Evolutionary conservation across 2,888 invertebrate genomes (phyloP).

Genomic region (Synergus umbraculus): DNA sequence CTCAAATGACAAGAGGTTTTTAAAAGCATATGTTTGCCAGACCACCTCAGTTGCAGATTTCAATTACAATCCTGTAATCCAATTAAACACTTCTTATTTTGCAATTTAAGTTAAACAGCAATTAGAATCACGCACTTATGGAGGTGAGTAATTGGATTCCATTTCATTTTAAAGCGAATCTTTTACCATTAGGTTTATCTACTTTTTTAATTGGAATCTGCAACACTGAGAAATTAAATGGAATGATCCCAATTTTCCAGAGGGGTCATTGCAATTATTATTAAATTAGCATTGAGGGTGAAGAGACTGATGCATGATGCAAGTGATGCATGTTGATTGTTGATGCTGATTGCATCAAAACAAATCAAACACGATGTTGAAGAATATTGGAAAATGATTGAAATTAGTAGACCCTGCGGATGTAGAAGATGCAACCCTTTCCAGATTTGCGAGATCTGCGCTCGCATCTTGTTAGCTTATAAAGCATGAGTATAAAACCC

Average conservation of each 20-base stretch:
- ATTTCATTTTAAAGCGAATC: conserved; percentile 1
- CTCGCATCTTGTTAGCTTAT: neutral
- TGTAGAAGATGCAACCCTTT: neutral
- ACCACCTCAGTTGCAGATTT: neutral
- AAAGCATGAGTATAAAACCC: neutral
- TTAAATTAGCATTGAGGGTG: too few species aligned
- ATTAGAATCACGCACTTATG: conserved; percentile 13
- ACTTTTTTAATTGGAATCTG: conserved; percentile 8
- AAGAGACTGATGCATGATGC: too few species aligned
- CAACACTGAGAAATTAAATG: neutral
- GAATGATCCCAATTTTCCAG: too few species aligned
- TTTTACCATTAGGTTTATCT: neutral
- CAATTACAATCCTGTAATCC: conserved; percentile 19
- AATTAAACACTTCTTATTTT: conserved; percentile 10
- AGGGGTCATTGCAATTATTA: too few species aligned
- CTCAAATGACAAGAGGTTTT: neutral
- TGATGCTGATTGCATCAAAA: too few species aligned
- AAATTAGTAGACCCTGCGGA: too few species aligned
- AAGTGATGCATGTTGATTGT: too few species aligned
- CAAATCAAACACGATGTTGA: neutral
- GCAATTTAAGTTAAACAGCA: neutral
- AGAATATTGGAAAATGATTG: neutral
- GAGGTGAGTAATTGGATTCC: conserved; percentile 3
- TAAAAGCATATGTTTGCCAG: neutral
- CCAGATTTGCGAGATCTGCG: neutral